Percentiles rank a stretch among this genome's conserved stretches.
Conservation (phyloP, 2,113 vertebrate genomes). For the Camelus dromedarius region DNA sequence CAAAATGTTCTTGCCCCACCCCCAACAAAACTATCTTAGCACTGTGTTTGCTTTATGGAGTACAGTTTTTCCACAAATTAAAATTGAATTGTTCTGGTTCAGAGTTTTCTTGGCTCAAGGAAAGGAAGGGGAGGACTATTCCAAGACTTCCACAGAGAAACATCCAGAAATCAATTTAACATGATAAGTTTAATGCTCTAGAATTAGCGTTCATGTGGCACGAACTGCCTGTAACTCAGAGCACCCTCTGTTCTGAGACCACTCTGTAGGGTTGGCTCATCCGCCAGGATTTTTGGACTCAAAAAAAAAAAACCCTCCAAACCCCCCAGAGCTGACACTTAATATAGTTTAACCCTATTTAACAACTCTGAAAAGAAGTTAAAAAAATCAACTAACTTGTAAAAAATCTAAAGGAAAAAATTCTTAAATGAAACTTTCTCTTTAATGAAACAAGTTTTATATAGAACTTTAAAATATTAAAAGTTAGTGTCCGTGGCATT, state of each 20-base stretch:
- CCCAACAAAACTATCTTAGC: background rate
- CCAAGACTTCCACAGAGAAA: conserved; percentile 75
- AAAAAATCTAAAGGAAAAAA: background rate
- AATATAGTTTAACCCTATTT: background rate
- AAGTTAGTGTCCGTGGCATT: background rate
- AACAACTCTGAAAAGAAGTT: background rate
- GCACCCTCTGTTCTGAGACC: background rate
- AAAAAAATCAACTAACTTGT: background rate
- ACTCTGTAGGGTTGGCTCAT: background rate
- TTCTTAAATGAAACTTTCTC: background rate
- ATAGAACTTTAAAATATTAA: conserved; percentile 11
- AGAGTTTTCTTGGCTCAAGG: conserved; percentile 78
- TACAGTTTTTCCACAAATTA: conserved; percentile 63
- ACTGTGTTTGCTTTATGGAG: background rate
- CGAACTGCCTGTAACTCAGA: background rate
- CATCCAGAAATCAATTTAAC: conserved; percentile 75
- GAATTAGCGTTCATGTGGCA: background rate
- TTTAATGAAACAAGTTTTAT: background rate
- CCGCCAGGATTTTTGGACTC: background rate
- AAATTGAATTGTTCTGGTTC: conserved; percentile 79
- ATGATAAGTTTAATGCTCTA: conserved; percentile 57
- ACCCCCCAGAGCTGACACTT: background rate
- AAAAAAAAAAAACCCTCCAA: background rate
- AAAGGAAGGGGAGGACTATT: conserved; percentile 60
- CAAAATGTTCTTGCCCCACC: background rate